phyloP scores from a whole-genome alignment of 2,797 vertebrate genomes.

The Malacoraja senta region DNA sequence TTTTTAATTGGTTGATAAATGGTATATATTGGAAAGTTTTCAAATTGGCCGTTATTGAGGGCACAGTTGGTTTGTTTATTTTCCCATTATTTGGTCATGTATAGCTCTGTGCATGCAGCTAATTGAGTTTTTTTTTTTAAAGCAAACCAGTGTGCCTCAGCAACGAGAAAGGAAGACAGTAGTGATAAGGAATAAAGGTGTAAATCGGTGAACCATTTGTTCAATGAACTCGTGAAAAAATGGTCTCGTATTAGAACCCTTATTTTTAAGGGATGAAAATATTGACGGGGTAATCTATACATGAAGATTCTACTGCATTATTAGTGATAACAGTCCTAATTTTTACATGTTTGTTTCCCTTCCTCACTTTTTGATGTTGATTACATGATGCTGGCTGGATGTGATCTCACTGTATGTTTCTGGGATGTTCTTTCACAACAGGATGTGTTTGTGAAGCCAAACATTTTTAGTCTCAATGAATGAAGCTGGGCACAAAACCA shows the following conservation, averaged over 20 bases:
- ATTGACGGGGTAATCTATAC: background rate
- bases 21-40: background rate
- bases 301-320: background rate
- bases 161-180: no score
- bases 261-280: background rate
- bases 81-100: background rate
- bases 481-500: background rate
- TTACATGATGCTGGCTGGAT: background rate
- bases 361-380: conserved; percentile 9
- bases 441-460: background rate
- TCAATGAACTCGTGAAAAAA: background rate
- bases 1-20: conserved; percentile 21
- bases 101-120: background rate
- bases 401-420: background rate
- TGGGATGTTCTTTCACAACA: background rate
- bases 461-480: background rate
- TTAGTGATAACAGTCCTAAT: background rate
- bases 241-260: background rate
- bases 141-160: background rate
- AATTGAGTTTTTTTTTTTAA: background rate
- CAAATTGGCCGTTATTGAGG: background rate
- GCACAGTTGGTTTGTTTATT: background rate
- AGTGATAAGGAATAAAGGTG: background rate
- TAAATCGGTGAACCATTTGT: background rate
- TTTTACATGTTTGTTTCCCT: background rate